phyloP scores from a whole-genome alignment of 2,797 vertebrate genomes.

The Monodelphis domestica region DNA sequence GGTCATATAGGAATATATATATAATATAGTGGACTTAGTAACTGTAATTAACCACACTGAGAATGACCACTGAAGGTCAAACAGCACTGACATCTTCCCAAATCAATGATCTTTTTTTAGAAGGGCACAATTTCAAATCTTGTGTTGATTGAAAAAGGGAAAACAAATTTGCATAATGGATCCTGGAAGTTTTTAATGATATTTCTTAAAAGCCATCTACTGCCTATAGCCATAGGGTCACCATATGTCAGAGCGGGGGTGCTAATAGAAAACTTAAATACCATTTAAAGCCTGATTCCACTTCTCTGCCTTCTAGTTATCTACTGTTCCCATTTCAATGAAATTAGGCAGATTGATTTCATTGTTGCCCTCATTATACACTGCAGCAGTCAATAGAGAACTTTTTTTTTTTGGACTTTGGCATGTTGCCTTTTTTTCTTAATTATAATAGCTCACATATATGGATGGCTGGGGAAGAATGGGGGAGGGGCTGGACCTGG shows the following conservation, averaged over 20 bases:
- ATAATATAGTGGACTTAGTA: not conserved
- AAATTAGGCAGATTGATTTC: not conserved
- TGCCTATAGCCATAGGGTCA: not conserved
- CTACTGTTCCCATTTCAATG: not conserved
- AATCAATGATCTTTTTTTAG: not conserved
- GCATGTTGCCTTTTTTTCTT: not conserved
- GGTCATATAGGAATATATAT: not conserved
- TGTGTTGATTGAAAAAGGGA: constrained; percentile 16
- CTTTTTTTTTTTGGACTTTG: not conserved
- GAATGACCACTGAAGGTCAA: not conserved
- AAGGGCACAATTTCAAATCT: constrained; percentile 26
- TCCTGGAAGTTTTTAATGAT: not conserved
- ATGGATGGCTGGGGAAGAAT: not conserved
- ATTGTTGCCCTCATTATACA: not conserved
- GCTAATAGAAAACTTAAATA: not conserved
- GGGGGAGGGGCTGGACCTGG: not conserved
- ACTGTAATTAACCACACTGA: not conserved
- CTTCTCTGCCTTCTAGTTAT: not conserved
- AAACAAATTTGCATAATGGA: not conserved
- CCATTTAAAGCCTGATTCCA: not conserved
- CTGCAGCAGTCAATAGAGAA: not conserved
- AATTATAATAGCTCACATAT: not conserved
- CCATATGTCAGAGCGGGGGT: not conserved
- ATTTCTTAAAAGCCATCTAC: not conserved
- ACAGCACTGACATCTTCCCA: not conserved